Base-by-base conservation (phyloP, 92 coral and sea anemone species). In the Parazoanthus darwini region DNA sequence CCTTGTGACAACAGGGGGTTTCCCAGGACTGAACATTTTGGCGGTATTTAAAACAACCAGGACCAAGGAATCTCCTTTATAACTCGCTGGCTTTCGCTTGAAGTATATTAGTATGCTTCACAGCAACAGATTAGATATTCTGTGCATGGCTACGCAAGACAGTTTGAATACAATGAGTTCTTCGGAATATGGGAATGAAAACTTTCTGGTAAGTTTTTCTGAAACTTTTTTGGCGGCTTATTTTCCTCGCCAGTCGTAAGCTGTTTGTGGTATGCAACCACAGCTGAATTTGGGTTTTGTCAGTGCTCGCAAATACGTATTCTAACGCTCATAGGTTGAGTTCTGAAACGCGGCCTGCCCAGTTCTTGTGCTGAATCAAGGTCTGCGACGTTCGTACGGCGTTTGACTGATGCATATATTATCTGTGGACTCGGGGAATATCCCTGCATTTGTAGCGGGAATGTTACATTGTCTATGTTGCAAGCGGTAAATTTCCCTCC, bases 61-160 rank as follows among this genome's bases (percentile, higher is more conserved):
- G 77, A 36, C 77, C 77, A 36, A 72, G 77, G 77, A 72, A 72
- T 72, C 77, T 72, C 77, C 77, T 72, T 72, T 72, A 72, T 1
- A 8, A 26, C 42, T 72, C 77, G 20, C 77, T 29, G 20, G 5
- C 39, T 72, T 36, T 72, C 42, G 42, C 42, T 29, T 29, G 77
- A 15, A 72, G 77, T 72, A 72, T 70, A 70, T 1, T n/a, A 70
- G 11, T 70, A 70, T 70, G 75, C 33, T 23, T 70, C 75, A 29
- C 77, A 29, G 77, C 42, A 72, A 72, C 77, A 29, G 42, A 29
- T 72, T 72, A 72, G 77, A 72, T 29, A 72, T 6, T 18, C 42
- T 72, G 42, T 72, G 77, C 77, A 26, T 72, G 20, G 39, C 77
- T 72, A 29, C 5, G 77, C 77, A 72, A 29, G 77, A 72, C 39